These are phyloP conservation scores for Megalopta genalis DNA, from an alignment of 1,140 invertebrate genomes.

Conservation along the genomic window DNA sequence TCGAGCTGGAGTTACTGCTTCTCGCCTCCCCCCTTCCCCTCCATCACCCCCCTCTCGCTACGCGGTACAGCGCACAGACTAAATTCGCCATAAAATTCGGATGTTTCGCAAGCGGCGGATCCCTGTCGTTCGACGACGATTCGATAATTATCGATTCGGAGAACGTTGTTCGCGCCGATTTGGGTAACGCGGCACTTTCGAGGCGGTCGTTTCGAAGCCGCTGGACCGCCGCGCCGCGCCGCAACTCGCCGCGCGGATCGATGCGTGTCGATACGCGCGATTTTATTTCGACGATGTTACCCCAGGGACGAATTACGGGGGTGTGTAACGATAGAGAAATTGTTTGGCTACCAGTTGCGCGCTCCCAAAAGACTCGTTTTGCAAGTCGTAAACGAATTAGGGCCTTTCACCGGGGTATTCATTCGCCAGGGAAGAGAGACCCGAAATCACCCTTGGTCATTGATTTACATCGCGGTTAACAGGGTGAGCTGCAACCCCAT, in stretches of 20 bases:
- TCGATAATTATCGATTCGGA: conserved; percentile 7
- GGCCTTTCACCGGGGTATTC: conserved; percentile 48
- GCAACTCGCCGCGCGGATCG: too few species aligned
- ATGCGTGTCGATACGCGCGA: conserved; percentile 11
- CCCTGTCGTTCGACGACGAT: background rate
- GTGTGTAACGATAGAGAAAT: conserved; percentile 59
- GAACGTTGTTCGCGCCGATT: background rate
- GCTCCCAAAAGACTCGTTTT: conserved; percentile 76
- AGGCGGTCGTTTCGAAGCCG: background rate
- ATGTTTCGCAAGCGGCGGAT: background rate
- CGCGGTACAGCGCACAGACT: background rate
- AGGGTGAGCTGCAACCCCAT: background rate
- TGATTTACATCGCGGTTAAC: conserved; percentile 60
- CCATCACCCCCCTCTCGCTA: too few species aligned
- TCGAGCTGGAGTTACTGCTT: background rate
- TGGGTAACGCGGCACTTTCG: background rate
- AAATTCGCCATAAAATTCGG: conserved; percentile 27
- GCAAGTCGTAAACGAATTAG: conserved; percentile 74
- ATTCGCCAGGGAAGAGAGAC: conserved; percentile 51
- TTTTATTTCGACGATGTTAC: conserved; percentile 48
- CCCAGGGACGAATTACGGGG: conserved; percentile 56
- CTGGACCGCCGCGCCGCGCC: background rate
- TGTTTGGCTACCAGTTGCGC: conserved; percentile 78
- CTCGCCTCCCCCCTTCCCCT: background rate
- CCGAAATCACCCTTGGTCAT: conserved; percentile 60